Evolutionary conservation across 1,140 invertebrate species (phyloP), one percentile per base, ranked within the genome.

Genomic region (Drosophila cardini): DNA sequence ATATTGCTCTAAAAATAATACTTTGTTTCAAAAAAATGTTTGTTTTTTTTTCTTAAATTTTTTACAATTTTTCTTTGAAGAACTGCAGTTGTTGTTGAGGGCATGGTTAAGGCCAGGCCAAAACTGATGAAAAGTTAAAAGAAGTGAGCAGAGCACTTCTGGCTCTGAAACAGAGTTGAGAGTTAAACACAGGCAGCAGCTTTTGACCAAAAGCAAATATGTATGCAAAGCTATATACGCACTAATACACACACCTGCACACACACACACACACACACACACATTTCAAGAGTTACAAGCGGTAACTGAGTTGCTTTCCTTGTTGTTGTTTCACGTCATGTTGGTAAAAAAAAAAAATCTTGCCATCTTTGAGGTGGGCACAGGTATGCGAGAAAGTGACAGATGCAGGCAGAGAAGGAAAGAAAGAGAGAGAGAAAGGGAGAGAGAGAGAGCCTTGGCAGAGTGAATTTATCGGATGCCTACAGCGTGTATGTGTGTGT

Each of bases 131-230:
- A 10, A 16, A 15, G 9, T 4, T 8, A 45, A 8, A 26, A 34
- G 55, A 42, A 9, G n/a, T 4, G 15, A 13, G 16, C 32, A 26
- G 4, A 18, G 21, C 15, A 10, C 21, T 26, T 26, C 21, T 26
- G 21, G 21, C 21, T 26, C 21, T 26, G 21, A 26, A 26, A 26
- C 21, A 26, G 21, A 26, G 21, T 5, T 5, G 21, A 26, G 38
- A 36, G 26, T n/a, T n/a, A 18, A 34, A 18, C 67, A 46, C 10
- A 67, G 36, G 38, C 30, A 53, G 18, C 36, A 55, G 56, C 56
- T 60, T 60, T 69, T 60, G 64, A 9, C 40, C 52, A 48, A 69
- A 61, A 48, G 65, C 72, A 74, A 70, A 70, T 63, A 72, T 67
- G 70, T 63, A 72, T 67, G 70, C 70, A 65, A 67, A 52, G 62